Conservation (phyloP, 1,140 invertebrate species). For the Sweltsa coloradensis region DNA sequence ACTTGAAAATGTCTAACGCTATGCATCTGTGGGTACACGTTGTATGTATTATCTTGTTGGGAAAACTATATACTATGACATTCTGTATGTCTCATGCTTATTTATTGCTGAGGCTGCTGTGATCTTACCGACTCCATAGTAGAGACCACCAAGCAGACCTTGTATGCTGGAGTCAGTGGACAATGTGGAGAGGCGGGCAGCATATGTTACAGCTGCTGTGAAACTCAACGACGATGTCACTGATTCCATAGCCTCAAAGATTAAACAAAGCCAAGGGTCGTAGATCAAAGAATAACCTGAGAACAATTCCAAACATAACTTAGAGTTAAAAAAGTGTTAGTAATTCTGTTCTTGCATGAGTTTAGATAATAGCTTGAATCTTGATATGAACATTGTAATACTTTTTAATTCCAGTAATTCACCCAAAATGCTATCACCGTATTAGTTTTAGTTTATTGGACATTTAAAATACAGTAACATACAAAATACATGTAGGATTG, state of each 20-base stretch:
- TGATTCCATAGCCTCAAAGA: conserved; percentile 73
- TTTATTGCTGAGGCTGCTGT: background rate
- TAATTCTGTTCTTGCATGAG: background rate
- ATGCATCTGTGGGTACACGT: too few relatives aligned
- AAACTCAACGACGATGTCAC: conserved; percentile 72
- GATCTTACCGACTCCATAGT: conserved; percentile 67
- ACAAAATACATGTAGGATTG: too few relatives aligned
- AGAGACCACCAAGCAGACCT: conserved; percentile 65
- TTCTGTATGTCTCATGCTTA: too few relatives aligned
- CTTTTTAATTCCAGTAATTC: background rate
- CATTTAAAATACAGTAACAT: too few relatives aligned
- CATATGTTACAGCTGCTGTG: conserved; percentile 71
- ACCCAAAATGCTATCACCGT: too few relatives aligned
- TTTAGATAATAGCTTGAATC: background rate
- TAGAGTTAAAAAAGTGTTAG: conserved; percentile 9
- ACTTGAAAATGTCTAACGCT: too few relatives aligned
- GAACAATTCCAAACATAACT: too few relatives aligned
- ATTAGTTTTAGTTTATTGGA: too few relatives aligned
- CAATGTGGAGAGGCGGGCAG: conserved; percentile 61
- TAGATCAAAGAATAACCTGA: conserved; percentile 68
- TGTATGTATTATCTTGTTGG: too few relatives aligned
- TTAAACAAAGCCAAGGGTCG: conserved; percentile 66
- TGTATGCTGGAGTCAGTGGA: conserved; percentile 72
- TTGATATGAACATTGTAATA: background rate
- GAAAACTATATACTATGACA: too few relatives aligned